These are phyloP conservation scores for Ennomos erosarius DNA, from an alignment of 2,888 invertebrate genomes.

Conservation along the genomic window DNA sequence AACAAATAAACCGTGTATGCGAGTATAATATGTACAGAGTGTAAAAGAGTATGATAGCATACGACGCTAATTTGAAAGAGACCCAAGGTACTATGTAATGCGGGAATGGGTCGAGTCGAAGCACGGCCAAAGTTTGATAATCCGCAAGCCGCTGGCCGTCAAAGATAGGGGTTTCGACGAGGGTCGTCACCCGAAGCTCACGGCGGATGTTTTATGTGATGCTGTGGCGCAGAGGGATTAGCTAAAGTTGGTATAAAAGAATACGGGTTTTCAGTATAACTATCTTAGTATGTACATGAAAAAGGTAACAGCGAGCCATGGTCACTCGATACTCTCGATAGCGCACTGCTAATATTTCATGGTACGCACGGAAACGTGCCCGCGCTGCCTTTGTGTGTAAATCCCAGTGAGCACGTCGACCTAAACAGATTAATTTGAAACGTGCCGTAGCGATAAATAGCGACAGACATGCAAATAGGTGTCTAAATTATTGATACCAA, in stretches of 20 bases:
- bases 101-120: conserved; percentile 47
- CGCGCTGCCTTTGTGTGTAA: conserved; percentile 71
- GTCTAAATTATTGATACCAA: conserved; percentile 32
- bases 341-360: conserved; percentile 66
- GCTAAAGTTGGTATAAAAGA: conserved; percentile 58
- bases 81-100: conserved; percentile 41
- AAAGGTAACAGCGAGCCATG: conserved; percentile 49
- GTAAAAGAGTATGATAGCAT: conserved; percentile 14
- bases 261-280: conserved; percentile 43
- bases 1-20: conserved; percentile 4
- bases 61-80: conserved; percentile 28
- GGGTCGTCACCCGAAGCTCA: conserved; percentile 57
- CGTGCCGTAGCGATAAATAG: conserved; percentile 49
- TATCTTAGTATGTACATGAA: conserved; percentile 51
- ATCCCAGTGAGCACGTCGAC: conserved; percentile 65
- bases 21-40: too few relatives aligned
- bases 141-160: conserved; percentile 69
- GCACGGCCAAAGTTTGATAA: conserved; percentile 59
- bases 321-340: conserved; percentile 61
- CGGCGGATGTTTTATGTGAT: conserved; percentile 56
- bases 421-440: conserved; percentile 63
- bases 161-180: conserved; percentile 71
- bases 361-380: conserved; percentile 67
- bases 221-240: conserved; percentile 57
- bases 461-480: conserved; percentile 36